Conservation (phyloP, 2,797 vertebrate genomes). For the Gymnothorax javanicus region DNA sequence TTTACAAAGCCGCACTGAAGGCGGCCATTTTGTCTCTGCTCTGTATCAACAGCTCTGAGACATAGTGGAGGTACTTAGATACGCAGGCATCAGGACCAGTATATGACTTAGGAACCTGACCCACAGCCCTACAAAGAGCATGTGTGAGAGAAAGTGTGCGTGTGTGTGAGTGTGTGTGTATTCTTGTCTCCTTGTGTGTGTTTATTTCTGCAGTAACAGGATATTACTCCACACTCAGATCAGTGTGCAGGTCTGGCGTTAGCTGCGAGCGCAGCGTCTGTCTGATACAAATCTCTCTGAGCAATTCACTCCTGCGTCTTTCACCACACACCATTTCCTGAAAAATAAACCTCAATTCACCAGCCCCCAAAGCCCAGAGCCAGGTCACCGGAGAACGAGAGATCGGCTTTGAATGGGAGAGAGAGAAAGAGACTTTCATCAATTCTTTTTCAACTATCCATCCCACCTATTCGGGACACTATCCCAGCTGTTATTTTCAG, state of each 20-base stretch:
- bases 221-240: background rate
- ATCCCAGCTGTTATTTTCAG: background rate
- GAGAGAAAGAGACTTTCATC: background rate
- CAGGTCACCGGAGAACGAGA: background rate
- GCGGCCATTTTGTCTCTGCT: too few species aligned
- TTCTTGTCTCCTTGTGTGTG: background rate
- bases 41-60: background rate
- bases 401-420: background rate
- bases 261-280: constrained; percentile 83
- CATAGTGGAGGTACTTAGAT: background rate
- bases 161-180: background rate
- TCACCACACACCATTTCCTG: background rate
- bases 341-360: background rate
- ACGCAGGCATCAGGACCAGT: background rate
- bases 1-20: too few species aligned
- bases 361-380: background rate
- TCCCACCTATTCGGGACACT: too few species aligned
- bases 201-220: background rate
- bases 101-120: background rate
- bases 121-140: background rate
- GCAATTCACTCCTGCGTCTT: constrained; percentile 89
- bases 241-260: background rate
- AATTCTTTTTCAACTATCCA: too few species aligned
- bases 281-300: constrained; percentile 91
- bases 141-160: background rate